These are phyloP conservation scores for Papilio protenor DNA, from an alignment of 2,888 invertebrate genomes.

Conservation along the genomic window DNA sequence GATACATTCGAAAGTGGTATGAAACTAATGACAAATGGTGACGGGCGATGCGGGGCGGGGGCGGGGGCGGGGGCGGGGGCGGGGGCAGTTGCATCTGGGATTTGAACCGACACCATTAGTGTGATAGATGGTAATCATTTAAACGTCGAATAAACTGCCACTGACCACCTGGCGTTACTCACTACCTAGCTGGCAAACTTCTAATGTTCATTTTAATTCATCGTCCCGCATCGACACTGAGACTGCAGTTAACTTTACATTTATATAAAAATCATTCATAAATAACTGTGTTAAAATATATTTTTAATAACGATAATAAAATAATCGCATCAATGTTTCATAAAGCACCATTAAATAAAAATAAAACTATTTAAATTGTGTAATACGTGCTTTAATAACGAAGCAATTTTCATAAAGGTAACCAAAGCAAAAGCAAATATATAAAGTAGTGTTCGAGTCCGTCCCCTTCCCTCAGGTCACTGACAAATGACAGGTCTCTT, in stretches of 20 bases:
- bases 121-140: conserved; percentile 20
- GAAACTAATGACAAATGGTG: conserved; percentile 8
- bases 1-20: neutral
- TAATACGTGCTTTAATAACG: neutral
- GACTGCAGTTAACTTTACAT: neutral
- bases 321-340: no score
- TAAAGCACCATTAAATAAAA: no score
- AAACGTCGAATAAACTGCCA: conserved; percentile 20
- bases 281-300: no score
- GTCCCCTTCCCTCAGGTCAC: conserved; percentile 45
- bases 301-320: no score
- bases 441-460: neutral
- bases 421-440: neutral
- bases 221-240: conserved; percentile 11
- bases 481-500: conserved; percentile 76
- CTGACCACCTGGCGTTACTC: conserved; percentile 11
- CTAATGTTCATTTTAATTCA: conserved; percentile 26
- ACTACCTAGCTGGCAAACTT: conserved; percentile 12
- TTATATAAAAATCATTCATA: neutral
- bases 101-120: conserved; percentile 23
- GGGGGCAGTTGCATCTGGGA: conserved; percentile 7
- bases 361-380: no score
- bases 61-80: neutral
- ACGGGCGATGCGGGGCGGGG: no score
- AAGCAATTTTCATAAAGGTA: neutral